A percentile compares a stretch with the other conserved stretches of the same genome.
These are phyloP conservation scores for Scarus forsteni DNA, from an alignment of 2,797 vertebrate genomes.

Conservation along the genomic window DNA sequence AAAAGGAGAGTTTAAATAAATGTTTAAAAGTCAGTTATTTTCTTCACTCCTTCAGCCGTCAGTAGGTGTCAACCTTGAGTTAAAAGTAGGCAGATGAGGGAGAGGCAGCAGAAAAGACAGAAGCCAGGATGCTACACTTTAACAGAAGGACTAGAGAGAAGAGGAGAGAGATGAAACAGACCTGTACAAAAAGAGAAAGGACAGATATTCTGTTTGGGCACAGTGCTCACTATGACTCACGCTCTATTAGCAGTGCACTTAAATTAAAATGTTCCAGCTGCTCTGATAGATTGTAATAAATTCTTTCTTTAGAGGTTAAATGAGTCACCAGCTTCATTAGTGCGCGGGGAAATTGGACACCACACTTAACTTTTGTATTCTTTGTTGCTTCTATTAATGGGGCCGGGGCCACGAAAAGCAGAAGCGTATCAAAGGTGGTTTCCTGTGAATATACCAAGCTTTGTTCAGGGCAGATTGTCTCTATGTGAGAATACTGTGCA, in stretches of 20 bases:
- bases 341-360: constrained; percentile 49
- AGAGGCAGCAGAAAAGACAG: constrained; percentile 1
- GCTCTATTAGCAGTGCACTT: constrained; percentile 42
- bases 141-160: constrained; percentile 15
- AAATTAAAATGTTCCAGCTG: constrained; percentile 54
- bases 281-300: constrained; percentile 52
- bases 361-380: constrained; percentile 27
- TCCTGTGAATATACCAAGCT: constrained; percentile 33
- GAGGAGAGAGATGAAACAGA: constrained; percentile 31
- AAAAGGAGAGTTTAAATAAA: no score
- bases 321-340: constrained; percentile 65
- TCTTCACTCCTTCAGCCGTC: constrained; percentile 28
- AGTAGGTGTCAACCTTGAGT: constrained; percentile 60
- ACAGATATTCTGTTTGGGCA: constrained; percentile 30
- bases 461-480: constrained; percentile 25
- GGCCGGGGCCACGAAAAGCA: constrained; percentile 26
- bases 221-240: constrained; percentile 39
- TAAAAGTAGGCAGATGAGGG: constrained; percentile 6
- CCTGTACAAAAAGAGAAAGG: constrained; percentile 11
- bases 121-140: constrained; percentile 2
- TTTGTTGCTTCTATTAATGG: constrained; percentile 40
- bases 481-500: constrained; percentile 20
- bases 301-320: constrained; percentile 65
- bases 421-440: constrained; percentile 38
- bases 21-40: neutral